Conservation (phyloP, 2,797 vertebrate genomes). For the Myripristis jacobus region DNA sequence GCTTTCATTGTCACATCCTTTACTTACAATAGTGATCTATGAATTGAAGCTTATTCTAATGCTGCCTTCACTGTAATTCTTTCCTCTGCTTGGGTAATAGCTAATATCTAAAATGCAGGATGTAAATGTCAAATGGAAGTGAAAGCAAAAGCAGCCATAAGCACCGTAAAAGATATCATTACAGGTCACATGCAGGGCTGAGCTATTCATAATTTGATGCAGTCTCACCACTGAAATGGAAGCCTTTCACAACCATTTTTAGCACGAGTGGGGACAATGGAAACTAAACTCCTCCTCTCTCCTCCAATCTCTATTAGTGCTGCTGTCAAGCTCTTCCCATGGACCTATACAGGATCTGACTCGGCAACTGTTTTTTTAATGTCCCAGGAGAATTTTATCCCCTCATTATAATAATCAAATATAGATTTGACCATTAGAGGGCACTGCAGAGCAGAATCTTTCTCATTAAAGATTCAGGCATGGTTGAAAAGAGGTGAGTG, state of each 20-base stretch:
- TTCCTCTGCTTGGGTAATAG: no score
- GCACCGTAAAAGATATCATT: not conserved
- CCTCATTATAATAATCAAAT: slow-evolving; percentile 26
- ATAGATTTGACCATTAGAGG: slow-evolving; percentile 70
- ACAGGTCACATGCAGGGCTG: not conserved
- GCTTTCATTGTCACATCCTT: not conserved
- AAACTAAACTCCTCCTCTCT: not conserved
- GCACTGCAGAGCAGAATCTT: slow-evolving; percentile 69
- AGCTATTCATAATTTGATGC: not conserved
- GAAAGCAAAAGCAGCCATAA: no score
- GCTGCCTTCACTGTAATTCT: no score
- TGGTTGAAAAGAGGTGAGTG: not conserved
- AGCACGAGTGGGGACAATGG: not conserved
- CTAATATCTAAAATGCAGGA: no score
- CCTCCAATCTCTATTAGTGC: not conserved
- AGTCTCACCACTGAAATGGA: not conserved
- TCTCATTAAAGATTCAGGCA: slow-evolving; percentile 25
- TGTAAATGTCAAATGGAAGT: no score
- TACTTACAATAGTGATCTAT: not conserved
- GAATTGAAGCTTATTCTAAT: not conserved
- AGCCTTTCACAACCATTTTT: not conserved
- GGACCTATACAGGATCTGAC: slow-evolving; percentile 15
- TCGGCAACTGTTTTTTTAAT: slow-evolving; percentile 35
- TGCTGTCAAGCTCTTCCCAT: not conserved
- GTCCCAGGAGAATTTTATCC: slow-evolving; percentile 35